Evolutionary conservation across 2,113 vertebrate species (phyloP), one percentile per base, ranked within the genome.

Genomic region (Pungitius pungitius): DNA sequence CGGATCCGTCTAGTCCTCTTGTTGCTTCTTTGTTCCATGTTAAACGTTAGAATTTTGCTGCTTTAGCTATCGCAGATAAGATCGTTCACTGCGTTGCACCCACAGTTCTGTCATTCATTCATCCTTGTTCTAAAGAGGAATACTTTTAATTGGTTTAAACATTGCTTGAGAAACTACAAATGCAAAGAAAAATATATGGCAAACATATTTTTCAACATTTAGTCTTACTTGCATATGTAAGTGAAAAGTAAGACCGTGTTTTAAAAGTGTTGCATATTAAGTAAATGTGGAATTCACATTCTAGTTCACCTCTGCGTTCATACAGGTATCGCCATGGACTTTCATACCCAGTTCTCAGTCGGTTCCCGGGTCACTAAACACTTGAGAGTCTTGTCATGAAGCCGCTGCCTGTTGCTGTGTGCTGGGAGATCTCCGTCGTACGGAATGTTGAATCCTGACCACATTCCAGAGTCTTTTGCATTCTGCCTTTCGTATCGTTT

Each of bases 91-190:
- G 2, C 11, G 30, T n/a, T 47, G 40, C 43, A 52, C 35, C 35
- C 22, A 35, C 33, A 35, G 5, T 5, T 7, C 33, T 6, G 33
- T 5, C 33, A 5, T 35, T 35, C 33, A 35, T 35, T 35, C 6
- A 8, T 30, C 30, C 1, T 3, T 35, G 33, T 24, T 52, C 54
- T 42, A 6, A 62, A 42, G 13, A 30, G 11, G 69, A 62, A 54
- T 33, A 69, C 18, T 55, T 35, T 51, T 24, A 64, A 56, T n/a
- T 75, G 39, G 18, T 14, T 61, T 26, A 22, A 57, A 13, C 12
- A 27, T 58, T 68, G 37, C 2, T 13, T 43, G 39, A 69, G 20
- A 60, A 37, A 52, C 20, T 22, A 20, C 12, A 10, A 45, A n/a
- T 8, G 1, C 49, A 11, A 73, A 26, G 30, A 20, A 20, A 49